Evolutionary conservation across 2,797 vertebrate genomes (phyloP).

Genomic region (Lycodopsis pacificus): DNA sequence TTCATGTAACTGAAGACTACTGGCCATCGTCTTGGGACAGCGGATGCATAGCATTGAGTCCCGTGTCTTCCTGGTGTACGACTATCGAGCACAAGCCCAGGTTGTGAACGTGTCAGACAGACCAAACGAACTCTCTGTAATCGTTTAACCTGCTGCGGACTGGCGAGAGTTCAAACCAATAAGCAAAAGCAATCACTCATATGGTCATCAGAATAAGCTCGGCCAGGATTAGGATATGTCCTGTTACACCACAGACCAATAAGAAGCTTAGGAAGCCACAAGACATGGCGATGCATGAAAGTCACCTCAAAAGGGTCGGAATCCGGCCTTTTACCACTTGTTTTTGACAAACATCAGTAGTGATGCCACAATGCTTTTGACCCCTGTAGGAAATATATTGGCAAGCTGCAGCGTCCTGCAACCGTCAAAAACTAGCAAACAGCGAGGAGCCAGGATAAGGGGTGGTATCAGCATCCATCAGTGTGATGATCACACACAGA

Average conservation of each 20-base stretch:
- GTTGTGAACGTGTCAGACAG: slow-evolving; percentile 9
- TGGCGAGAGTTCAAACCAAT: slow-evolving; percentile 59
- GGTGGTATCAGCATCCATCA: slow-evolving; percentile 75
- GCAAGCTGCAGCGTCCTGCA: slow-evolving; percentile 40
- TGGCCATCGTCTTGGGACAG: slow-evolving; percentile 43
- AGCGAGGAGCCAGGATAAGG: slow-evolving; percentile 59
- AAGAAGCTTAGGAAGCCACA: slow-evolving; percentile 68
- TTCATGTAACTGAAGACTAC: slow-evolving; percentile 39
- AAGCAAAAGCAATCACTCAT: slow-evolving; percentile 62
- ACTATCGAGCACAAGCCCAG: slow-evolving; percentile 3
- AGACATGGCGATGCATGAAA: slow-evolving; percentile 41
- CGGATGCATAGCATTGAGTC: slow-evolving; percentile 33
- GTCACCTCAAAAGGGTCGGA: slow-evolving; percentile 47
- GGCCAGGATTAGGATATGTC: slow-evolving; percentile 66
- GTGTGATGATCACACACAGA: slow-evolving; percentile 59
- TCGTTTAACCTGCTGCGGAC: slow-evolving; percentile 43
- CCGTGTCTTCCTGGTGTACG: slow-evolving; percentile 7
- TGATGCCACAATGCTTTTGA: slow-evolving; percentile 50
- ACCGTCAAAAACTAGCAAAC: slow-evolving; percentile 35
- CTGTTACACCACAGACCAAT: slow-evolving; percentile 63
- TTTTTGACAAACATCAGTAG: slow-evolving; percentile 27
- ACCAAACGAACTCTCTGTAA: slow-evolving; percentile 45
- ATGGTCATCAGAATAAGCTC: slow-evolving; percentile 61
- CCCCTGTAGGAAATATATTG: slow-evolving; percentile 60
- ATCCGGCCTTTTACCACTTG: slow-evolving; percentile 34